Evolutionary conservation across 2,888 invertebrate species (phyloP).

Genomic region (Lampropteryx suffumata): DNA sequence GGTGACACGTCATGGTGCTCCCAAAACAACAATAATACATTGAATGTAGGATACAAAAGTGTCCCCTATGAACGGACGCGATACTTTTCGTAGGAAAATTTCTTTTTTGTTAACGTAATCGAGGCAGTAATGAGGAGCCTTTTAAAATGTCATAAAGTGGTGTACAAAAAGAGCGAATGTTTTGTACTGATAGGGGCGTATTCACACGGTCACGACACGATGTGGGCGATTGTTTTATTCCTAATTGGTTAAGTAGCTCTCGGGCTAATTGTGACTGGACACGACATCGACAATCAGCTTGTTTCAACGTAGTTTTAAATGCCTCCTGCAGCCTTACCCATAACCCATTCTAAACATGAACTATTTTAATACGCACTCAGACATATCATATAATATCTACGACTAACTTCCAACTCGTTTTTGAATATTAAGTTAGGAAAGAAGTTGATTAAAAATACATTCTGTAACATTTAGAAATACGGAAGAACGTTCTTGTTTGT

Average conservation of each 20-base stretch:
- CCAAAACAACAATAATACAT: conserved; percentile 70
- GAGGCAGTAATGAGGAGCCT: conserved; percentile 67
- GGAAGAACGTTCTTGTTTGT: conserved; percentile 2
- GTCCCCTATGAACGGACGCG: conserved; percentile 71
- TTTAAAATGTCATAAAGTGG: conserved; percentile 78
- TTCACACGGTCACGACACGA: conserved; percentile 64
- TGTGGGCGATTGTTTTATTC: conserved; percentile 78
- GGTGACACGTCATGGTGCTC: conserved; percentile 62
- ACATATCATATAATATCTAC: too few species aligned
- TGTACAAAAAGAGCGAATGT: conserved; percentile 62
- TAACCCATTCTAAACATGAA: too few species aligned
- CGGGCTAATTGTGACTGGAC: conserved; percentile 70
- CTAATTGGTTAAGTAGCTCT: conserved; percentile 79
- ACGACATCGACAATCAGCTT: conserved; percentile 53
- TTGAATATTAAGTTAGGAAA: too few species aligned
- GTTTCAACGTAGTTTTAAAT: not conserved
- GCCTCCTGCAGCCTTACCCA: not conserved
- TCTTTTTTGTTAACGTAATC: conserved; percentile 69
- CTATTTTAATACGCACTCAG: too few species aligned
- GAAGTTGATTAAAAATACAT: too few species aligned
- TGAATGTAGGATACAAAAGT: conserved; percentile 66
- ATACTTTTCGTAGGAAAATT: conserved; percentile 55
- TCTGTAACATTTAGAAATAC: too few species aligned
- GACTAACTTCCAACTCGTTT: too few species aligned
- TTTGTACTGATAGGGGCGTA: conserved; percentile 76